Percentiles rank a stretch among this genome's conserved stretches.
phyloP scores from a whole-genome alignment of 2,797 vertebrate genomes.

The Hydrolagus colliei region DNA sequence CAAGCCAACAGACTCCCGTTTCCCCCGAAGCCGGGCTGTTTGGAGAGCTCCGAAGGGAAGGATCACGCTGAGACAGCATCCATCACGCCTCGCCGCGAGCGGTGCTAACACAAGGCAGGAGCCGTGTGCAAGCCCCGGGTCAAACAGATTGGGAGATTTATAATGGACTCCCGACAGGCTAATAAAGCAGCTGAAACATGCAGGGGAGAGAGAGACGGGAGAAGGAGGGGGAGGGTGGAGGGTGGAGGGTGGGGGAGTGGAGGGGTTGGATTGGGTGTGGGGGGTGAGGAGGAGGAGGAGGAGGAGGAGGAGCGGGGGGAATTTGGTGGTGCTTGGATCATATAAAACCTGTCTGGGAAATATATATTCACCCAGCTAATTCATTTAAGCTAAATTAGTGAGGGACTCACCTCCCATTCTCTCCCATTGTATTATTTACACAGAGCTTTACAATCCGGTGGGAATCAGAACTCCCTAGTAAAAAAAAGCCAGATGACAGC shows the following conservation, averaged over 20 bases:
- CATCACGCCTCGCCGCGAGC: conserved; percentile 24
- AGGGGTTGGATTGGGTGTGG: too few species aligned
- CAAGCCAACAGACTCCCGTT: not conserved
- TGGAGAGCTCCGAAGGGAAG: conserved; percentile 23
- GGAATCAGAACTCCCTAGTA: conserved; percentile 10
- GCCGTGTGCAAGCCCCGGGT: conserved; percentile 26
- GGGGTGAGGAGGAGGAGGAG: too few species aligned
- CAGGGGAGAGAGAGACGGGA: too few species aligned
- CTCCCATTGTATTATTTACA: conserved; percentile 28
- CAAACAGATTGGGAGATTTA: conserved; percentile 32
- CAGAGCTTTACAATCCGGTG: conserved; percentile 22
- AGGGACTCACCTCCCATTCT: conserved; percentile 10
- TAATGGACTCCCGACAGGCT: conserved; percentile 29
- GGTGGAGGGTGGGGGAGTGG: not conserved
- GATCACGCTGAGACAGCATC: conserved; percentile 24
- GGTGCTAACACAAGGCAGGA: conserved; percentile 21
- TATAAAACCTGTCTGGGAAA: conserved; percentile 26
- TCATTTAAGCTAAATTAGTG: conserved; percentile 9
- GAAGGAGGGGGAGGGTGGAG: too few species aligned
- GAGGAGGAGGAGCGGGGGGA: not conserved
- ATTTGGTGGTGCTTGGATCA: not conserved
- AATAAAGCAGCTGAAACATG: conserved; percentile 25
- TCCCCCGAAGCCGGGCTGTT: not conserved
- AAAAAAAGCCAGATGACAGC: conserved; percentile 19
- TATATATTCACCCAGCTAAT: conserved; percentile 29